Base-by-base conservation (phyloP, 2,888 invertebrate species). In the Bursaphelenchus okinawaensis region DNA sequence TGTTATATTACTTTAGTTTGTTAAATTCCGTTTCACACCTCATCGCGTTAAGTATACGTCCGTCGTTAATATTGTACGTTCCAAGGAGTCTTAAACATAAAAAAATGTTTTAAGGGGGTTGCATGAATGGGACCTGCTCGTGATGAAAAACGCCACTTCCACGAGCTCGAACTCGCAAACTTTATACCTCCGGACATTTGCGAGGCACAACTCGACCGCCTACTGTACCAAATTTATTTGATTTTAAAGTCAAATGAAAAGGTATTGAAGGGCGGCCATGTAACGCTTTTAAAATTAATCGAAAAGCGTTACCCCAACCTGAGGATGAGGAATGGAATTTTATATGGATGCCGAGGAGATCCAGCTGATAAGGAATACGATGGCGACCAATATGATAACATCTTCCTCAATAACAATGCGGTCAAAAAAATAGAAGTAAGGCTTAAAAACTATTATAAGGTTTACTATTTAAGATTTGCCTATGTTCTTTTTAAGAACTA, bases 161-260 rank as follows among this genome's bases (percentile, higher is more conserved):
- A 40, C 40, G 40, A 40, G 40, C 40, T 40, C 16, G 40, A 40
- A 40, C 40, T 40, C 12, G 40, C 40, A 1, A 40, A 12, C 40
- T 40, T 40, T 40, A 40, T 40, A 40, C 40, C 40, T 40, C 40
- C 12, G n/a, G 40, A 40, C n/a, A 40, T 40, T 40, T 40, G 40
- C n/a, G 40, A 40, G 12, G 40, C 40, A 16, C 40, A 40, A n/a
- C n/a, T 40, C 3, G 40, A 40, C n/a, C 40, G 40, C 12, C 57
- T 57, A 20, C 27, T 57, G 12, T 29, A 28, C 16, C 57, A 57
- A 16, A 16, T 57, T 29, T 57, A 57, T 40, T 28, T 57, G n/a
- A 28, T 57, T 27, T 57, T 57, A 19, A 57, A 57, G 57, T 16
- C 28, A 16, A 57, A 57, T 4, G 57, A 57, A 40, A 12, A 23